Conservation (phyloP, 2,888 invertebrate species). For the Pharmacophagus antenor region DNA sequence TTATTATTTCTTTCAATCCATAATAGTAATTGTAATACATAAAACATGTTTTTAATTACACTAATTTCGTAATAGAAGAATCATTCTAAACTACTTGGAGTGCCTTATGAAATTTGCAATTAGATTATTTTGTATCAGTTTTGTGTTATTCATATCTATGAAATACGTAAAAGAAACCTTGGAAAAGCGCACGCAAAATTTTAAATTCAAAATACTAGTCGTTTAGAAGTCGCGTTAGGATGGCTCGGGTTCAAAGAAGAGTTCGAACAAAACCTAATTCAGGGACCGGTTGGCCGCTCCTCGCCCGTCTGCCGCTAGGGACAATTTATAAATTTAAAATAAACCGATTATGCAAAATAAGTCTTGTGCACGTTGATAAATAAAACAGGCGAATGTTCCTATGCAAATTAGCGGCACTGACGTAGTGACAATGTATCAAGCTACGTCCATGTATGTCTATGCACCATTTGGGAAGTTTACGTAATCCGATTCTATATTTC, state of each 20-base stretch:
- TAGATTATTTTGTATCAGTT: background rate
- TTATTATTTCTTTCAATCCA: no score
- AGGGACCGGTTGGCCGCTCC: constrained; percentile 48
- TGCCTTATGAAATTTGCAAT: background rate
- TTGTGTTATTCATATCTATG: background rate
- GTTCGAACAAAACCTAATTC: constrained; percentile 44
- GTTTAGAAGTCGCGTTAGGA: constrained; percentile 28
- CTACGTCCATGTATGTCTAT: background rate
- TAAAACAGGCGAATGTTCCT: constrained; percentile 39
- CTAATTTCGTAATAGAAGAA: no score
- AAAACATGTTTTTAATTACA: no score
- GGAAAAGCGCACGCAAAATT: constrained; percentile 5
- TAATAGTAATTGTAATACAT: no score
- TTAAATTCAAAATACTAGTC: constrained; percentile 26
- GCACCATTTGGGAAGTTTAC: background rate
- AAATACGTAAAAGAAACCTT: background rate
- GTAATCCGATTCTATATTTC: background rate
- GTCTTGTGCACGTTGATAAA: constrained; percentile 47
- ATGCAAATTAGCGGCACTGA: constrained; percentile 37
- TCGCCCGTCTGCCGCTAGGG: constrained; percentile 42
- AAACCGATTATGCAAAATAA: constrained; percentile 65
- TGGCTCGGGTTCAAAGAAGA: constrained; percentile 23
- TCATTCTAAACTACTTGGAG: background rate
- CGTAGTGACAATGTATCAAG: constrained; percentile 25
- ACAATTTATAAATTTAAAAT: constrained; percentile 57